A percentile compares a stretch with the other conserved stretches of the same genome.
Conservation (phyloP, 53 echinoderm and acorn worm genomes). For the Paracentrotus lividus region DNA sequence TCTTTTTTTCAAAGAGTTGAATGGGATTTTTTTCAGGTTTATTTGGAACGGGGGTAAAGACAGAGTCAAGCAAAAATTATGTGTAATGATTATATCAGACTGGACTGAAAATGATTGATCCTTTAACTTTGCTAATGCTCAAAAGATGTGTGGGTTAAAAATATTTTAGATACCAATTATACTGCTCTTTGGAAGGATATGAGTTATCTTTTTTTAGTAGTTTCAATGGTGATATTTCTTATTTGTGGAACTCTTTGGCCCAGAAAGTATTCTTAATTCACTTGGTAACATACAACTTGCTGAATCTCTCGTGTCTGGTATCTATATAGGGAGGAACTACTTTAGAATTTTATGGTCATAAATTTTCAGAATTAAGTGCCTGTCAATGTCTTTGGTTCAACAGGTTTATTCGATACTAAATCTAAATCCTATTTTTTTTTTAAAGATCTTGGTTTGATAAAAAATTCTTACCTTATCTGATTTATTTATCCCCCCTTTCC, state of each 20-base stretch:
- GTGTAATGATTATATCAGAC: background rate
- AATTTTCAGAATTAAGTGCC: background rate
- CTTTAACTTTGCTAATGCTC: background rate
- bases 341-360: background rate
- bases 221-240: background rate
- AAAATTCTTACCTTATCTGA: background rate
- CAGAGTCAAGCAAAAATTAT: background rate
- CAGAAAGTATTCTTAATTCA: background rate
- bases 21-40: background rate
- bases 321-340: background rate
- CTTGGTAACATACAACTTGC: background rate
- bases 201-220: background rate
- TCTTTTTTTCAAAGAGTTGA: background rate
- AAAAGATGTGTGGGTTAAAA: background rate
- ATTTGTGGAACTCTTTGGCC: slow-evolving; percentile 40
- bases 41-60: slow-evolving; percentile 19
- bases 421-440: background rate
- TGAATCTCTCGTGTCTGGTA: background rate
- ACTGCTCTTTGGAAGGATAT: background rate
- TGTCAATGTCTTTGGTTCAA: too few species aligned
- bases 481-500: background rate
- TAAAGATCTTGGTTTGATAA: background rate
- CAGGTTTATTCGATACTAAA: background rate
- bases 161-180: background rate
- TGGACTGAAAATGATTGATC: background rate